phyloP scores from a whole-genome alignment of 2,113 vertebrate species.

The Lamprotornis superbus region DNA sequence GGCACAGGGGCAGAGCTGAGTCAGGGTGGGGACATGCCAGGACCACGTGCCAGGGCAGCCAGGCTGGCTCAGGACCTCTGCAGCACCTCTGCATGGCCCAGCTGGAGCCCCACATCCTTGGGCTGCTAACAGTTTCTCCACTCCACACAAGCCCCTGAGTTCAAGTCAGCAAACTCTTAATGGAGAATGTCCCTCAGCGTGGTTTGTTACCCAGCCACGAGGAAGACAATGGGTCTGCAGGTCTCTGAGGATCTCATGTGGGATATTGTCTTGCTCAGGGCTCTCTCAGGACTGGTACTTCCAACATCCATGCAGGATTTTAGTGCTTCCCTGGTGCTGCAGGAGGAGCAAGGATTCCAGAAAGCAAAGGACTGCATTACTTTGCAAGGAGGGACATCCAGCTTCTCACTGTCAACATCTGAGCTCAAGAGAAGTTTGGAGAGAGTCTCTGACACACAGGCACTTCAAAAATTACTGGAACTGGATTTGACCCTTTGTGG shows the following conservation, averaged over 20 bases:
- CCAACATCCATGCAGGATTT: accelerated
- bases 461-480: neutral
- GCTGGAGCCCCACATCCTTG: neutral
- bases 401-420: accelerated
- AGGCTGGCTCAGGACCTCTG: neutral
- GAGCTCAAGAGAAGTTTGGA: neutral
- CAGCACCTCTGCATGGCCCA: neutral
- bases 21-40: neutral
- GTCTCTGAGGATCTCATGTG: neutral
- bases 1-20: neutral
- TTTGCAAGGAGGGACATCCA: neutral
- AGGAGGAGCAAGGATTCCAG: neutral
- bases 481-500: neutral
- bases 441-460: neutral
- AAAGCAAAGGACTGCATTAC: neutral
- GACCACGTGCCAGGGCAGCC: neutral
- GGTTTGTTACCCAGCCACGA: neutral
- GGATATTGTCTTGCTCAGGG: neutral
- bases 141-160: neutral
- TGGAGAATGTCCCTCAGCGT: neutral
- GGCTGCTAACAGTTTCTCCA: neutral
- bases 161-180: neutral
- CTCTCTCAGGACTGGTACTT: neutral
- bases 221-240: accelerated
- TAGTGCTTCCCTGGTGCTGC: neutral